Evolutionary conservation across 2,888 invertebrate genomes (phyloP), one percentile per base, ranked within the genome.

Genomic region (Xestia c-nigrum): DNA sequence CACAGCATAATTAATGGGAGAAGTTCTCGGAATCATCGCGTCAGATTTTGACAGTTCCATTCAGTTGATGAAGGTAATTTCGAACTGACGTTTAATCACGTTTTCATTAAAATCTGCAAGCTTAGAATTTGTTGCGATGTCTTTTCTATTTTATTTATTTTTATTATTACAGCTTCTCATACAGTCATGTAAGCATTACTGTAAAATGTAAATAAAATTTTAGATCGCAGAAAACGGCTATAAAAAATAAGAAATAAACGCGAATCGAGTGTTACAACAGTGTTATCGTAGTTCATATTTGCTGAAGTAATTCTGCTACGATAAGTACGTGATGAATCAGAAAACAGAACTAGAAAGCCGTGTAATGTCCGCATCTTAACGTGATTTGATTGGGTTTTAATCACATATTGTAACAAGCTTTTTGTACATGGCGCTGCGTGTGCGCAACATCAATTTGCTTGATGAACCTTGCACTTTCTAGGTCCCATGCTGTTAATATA

Each of bases 1-100:
- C 72, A 43, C 66, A 24, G 65, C 50, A 73, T 76, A 74, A 87
- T 87, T 82, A 87, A 85, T 81, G 87, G 72, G 21, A 57, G 72
- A 76, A 75, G 68, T 88, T 86, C 88, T 78, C 61, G 65, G 87
- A 86, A 87, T 66, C 67, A 66, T 67, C 75, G 77, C 71, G 78
- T 83, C 83, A 85, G 52, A 81, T 88, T 89, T 86, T 90, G 91
- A 89, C 91, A 90, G 88, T 85, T 89, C 85, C 87, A 89, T 89
- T 91, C 85, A 80, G 73, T 87, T 90, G 91, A 91, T 86, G 90
- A 88, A 91, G 92, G 91, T 87, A 88, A 88, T 82, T 80, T 85
- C 85, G 77, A 85, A 81, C 86, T 85, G 91, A 87, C 88, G 83
- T 87, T 86, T 84, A 86, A 89, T 91, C 76, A 86, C 59, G 70